Base-by-base conservation (phyloP, 2,888 invertebrate species). In the Cryptus armator region DNA sequence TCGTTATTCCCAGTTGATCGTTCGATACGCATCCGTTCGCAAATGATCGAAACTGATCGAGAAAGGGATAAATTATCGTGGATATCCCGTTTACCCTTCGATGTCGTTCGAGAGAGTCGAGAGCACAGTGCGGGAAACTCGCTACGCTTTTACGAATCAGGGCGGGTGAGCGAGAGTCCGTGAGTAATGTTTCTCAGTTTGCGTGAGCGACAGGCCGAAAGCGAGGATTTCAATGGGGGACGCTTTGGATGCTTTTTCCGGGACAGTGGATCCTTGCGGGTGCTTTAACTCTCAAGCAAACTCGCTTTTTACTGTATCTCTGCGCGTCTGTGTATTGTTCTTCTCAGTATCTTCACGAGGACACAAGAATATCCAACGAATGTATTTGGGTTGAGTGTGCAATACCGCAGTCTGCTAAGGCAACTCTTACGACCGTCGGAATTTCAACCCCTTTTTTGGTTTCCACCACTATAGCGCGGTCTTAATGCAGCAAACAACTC, bases 171-270 rank as follows among this genome's bases (percentile, higher is more conserved):
- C 91, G 91, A 88, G 88, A 92, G 74, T 76, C 89, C 90, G 92
- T 92, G 91, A 92, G 90, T 92, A 92, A 92, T 91, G 92, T 92
- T 92, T 91, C 91, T 91, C 84, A 89, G 88, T 91, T 91, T 91
- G 89, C 85, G 72, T 79, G 71, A 71, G 85, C 85, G 81, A 77
- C 81, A 64, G 77, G 51, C 56, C 70, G 62, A 46, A 62, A 12
- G 12, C 46, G 76, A 78, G 84, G 67, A 66, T 82, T 78, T 72
- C 51, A 75, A 83, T 53, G 76, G 82, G 85, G 37, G 79, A n/a
- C 24, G 48, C 67, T 82, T 82, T 83, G 81, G 86, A 88, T 84
- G 81, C 85, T 88, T 89, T 88, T 87, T 88, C 88, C 87, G 78
- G 83, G 70, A 87, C 75, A 67, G 56, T 86, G 86, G 76, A 71